Conservation (phyloP, 2,797 vertebrate species). For the Scyliorhinus canicula region DNA sequence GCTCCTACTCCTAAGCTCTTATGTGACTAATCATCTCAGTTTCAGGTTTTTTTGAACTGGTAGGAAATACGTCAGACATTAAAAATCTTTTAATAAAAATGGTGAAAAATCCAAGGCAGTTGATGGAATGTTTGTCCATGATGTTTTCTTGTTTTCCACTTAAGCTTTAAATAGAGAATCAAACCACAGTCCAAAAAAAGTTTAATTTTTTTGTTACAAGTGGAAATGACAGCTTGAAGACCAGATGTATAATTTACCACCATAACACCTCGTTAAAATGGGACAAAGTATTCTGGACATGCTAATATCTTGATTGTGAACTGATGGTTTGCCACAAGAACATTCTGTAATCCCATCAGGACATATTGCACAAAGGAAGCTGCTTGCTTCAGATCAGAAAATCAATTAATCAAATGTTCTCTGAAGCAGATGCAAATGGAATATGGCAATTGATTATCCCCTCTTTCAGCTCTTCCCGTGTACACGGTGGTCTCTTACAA, state of each 20-base stretch:
- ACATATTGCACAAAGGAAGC: neutral
- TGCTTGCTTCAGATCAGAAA: neutral
- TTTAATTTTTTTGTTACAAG: neutral
- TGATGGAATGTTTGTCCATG: neutral
- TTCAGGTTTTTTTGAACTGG: no score
- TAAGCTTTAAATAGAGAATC: neutral
- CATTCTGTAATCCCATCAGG: neutral
- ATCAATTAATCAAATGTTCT: neutral
- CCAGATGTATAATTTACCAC: neutral
- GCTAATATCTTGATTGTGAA: neutral
- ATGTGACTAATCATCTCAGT: no score
- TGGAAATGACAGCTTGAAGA: neutral
- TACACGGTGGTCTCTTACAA: neutral
- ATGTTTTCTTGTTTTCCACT: neutral
- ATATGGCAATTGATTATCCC: neutral
- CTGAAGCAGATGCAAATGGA: neutral
- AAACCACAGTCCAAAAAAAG: neutral
- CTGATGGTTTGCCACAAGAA: neutral
- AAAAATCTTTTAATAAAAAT: neutral
- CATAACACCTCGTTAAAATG: neutral
- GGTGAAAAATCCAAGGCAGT: neutral
- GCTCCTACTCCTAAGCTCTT: no score
- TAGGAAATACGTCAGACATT: neutral
- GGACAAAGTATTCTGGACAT: neutral
- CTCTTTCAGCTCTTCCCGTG: neutral